phyloP scores from a whole-genome alignment of 2,797 vertebrate genomes.

The Hoplostethus mediterraneus region DNA sequence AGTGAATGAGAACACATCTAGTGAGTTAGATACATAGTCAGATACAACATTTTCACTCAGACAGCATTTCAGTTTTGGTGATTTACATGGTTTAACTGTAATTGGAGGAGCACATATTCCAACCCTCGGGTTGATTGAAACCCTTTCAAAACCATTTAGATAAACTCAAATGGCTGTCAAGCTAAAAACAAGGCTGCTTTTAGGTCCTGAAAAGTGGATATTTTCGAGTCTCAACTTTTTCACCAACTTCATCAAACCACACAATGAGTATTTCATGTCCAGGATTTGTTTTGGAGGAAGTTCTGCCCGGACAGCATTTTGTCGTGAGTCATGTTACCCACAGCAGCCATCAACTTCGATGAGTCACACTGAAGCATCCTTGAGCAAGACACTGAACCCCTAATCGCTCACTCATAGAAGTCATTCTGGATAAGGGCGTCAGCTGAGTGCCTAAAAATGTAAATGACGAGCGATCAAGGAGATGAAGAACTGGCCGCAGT shows the following conservation, averaged over 20 bases:
- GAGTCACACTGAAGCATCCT: slow-evolving; percentile 35
- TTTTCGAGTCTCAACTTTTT: too few relatives aligned
- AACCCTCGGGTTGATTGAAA: too few relatives aligned
- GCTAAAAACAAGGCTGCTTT: too few relatives aligned
- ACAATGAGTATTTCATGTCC: neutral
- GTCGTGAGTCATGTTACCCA: slow-evolving; percentile 24
- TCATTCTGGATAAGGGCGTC: slow-evolving; percentile 26
- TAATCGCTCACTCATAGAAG: slow-evolving; percentile 14
- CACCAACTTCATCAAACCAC: too few relatives aligned
- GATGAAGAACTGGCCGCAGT: neutral
- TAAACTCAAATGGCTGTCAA: too few relatives aligned
- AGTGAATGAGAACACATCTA: neutral
- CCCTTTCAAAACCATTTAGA: too few relatives aligned
- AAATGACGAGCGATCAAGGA: slow-evolving; percentile 5
- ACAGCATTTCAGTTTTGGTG: neutral
- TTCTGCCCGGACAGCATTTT: slow-evolving; percentile 13
- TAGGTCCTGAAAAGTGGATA: too few relatives aligned
- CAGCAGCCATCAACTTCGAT: slow-evolving; percentile 19
- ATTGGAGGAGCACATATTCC: too few relatives aligned
- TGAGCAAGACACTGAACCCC: neutral
- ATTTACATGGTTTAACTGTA: too few relatives aligned
- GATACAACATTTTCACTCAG: neutral
- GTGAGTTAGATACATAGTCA: too few relatives aligned
- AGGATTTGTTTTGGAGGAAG: neutral
- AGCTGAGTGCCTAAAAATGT: slow-evolving; percentile 14